A percentile compares a stretch with the other conserved stretches of the same genome.
These are phyloP conservation scores for Zaprionus lineosus DNA, from an alignment of 2,888 invertebrate genomes.

Conservation along the genomic window DNA sequence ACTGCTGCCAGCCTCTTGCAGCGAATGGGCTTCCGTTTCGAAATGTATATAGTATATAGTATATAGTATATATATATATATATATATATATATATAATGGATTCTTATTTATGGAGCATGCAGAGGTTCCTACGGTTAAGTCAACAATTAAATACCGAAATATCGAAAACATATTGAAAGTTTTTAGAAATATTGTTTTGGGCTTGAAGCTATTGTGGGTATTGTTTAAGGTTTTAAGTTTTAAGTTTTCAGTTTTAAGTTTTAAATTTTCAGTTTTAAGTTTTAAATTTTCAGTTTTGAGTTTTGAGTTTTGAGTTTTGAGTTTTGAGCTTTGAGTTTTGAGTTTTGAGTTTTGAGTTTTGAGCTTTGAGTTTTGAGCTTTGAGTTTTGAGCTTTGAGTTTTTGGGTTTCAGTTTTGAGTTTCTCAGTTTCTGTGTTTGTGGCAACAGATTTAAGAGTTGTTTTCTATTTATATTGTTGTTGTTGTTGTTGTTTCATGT, in stretches of 20 bases:
- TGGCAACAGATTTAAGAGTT: not conserved
- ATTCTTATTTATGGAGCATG: slow-evolving; percentile 42
- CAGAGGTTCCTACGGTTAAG: slow-evolving; percentile 35
- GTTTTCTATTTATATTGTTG: slow-evolving; percentile 2
- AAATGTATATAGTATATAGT: slow-evolving; percentile 14
- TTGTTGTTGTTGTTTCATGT: slow-evolving; percentile 4
- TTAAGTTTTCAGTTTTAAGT: no score
- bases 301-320: slow-evolving; percentile 2
- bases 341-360: slow-evolving; percentile 1
- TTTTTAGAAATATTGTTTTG: slow-evolving; percentile 5
- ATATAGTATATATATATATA: not conserved
- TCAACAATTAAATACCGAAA: slow-evolving; percentile 44
- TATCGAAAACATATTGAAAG: slow-evolving; percentile 24
- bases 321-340: not conserved
- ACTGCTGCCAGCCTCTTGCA: slow-evolving; percentile 21
- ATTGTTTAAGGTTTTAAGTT: no score
- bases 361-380: not conserved
- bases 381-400: not conserved
- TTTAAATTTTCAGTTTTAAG: no score
- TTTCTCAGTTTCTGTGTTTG: not conserved
- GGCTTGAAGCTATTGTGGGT: no score
- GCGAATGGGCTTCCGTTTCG: slow-evolving; percentile 40
- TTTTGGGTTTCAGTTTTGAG: slow-evolving; percentile 3
- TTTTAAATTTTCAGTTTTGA: slow-evolving; percentile 9
- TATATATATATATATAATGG: slow-evolving; percentile 11